Conservation (phyloP, 2,797 vertebrate genomes). For the Chaenodraco wilsoni region DNA sequence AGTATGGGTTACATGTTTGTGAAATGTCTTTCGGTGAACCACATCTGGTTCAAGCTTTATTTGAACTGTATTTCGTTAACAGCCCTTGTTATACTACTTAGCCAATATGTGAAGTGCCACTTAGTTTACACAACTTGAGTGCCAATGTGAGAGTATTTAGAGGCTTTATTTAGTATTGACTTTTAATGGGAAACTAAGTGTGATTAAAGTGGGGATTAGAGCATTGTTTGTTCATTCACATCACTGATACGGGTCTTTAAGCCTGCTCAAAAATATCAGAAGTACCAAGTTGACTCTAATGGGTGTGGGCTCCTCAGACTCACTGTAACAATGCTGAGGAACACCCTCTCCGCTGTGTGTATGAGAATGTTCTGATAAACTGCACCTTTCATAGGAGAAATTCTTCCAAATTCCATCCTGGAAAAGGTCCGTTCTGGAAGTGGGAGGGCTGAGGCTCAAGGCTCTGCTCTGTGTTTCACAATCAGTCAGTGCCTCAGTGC, state of each 20-base stretch:
- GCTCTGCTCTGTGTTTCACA: constrained; percentile 66
- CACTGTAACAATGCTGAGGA: constrained; percentile 21
- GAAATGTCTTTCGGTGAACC: background rate
- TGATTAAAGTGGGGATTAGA: background rate
- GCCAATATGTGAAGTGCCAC: constrained; percentile 1
- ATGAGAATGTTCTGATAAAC: constrained; percentile 19
- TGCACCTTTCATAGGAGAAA: constrained; percentile 19
- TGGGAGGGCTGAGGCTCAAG: constrained; percentile 32
- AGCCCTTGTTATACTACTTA: background rate
- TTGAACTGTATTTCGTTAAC: background rate
- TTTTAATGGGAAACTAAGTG: background rate
- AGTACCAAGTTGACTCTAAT: background rate
- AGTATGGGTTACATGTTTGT: background rate
- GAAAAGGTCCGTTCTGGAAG: constrained; percentile 4
- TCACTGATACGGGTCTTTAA: constrained; percentile 12
- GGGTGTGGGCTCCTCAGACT: constrained; percentile 20
- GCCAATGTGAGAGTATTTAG: background rate
- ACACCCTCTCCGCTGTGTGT: background rate
- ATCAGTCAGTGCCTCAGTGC: constrained; percentile 76
- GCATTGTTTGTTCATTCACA: constrained; percentile 11
- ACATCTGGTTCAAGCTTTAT: constrained; percentile 9
- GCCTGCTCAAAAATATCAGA: background rate
- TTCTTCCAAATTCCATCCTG: constrained; percentile 18
- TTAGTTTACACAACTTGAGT: background rate
- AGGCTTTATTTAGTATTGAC: constrained; percentile 11